Evolutionary conservation across 2,888 invertebrate species (phyloP).

Genomic region (Elysia crispata): DNA sequence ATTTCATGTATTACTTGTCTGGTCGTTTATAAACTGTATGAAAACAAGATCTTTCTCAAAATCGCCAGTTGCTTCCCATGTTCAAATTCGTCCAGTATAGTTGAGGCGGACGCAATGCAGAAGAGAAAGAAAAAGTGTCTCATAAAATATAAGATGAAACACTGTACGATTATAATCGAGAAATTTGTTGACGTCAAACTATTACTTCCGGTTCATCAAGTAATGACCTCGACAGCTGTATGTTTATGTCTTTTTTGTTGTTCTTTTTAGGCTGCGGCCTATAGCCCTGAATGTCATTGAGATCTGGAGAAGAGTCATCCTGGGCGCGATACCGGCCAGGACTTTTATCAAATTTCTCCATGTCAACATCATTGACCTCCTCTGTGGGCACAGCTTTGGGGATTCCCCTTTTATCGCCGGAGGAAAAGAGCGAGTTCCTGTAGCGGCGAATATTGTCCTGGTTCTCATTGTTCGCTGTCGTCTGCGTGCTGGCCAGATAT

Average conservation of each 20-base stretch:
- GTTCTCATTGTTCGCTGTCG: constrained; percentile 91
- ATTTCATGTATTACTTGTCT: too few species aligned
- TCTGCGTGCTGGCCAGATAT: constrained; percentile 80
- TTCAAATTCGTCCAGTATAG: too few species aligned
- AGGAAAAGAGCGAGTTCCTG: constrained; percentile 85
- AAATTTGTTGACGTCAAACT: constrained; percentile 54
- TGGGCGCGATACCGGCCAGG: constrained; percentile 60
- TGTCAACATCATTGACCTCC: constrained; percentile 81
- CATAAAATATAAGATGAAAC: background rate
- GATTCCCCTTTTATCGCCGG: constrained; percentile 78
- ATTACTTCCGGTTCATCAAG: constrained; percentile 65
- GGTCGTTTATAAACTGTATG: too few species aligned
- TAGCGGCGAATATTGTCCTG: constrained; percentile 93
- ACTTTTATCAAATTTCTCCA: constrained; percentile 71
- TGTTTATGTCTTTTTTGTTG: constrained; percentile 69
- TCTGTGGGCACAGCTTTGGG: constrained; percentile 74
- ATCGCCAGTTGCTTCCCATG: too few species aligned
- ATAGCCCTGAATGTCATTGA: constrained; percentile 65
- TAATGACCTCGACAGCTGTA: constrained; percentile 57
- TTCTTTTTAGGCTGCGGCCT: constrained; percentile 61
- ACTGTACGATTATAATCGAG: background rate
- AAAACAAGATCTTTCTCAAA: too few species aligned
- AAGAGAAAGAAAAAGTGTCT: too few species aligned
- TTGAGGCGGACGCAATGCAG: too few species aligned
- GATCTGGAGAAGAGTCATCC: constrained; percentile 59